Evolutionary conservation across 37 sponge, comb jelly and placozoan species (phyloP).

Genomic region (Hormiphora californensis): DNA sequence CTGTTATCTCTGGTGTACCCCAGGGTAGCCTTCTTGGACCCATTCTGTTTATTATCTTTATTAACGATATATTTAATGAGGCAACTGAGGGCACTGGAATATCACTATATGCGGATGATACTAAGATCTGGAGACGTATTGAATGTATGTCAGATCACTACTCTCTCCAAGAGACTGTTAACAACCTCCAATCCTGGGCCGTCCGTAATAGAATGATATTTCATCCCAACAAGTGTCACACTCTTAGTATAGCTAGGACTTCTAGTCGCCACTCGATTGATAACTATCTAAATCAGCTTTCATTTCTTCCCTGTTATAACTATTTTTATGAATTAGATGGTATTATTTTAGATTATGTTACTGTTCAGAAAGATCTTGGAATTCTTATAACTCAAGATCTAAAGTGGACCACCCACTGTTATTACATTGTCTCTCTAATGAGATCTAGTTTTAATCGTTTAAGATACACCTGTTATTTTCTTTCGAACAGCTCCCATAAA

Average conservation of each 20-base stretch:
- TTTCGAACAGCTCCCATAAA: background rate
- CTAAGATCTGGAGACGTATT: background rate
- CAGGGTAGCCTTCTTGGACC: conserved; percentile 53
- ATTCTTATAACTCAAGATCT: background rate
- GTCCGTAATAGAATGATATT: background rate
- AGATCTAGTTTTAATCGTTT: background rate
- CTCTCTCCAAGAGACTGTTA: background rate
- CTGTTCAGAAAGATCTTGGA: background rate
- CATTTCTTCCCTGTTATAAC: background rate
- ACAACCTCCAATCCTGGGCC: background rate
- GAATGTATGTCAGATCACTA: background rate
- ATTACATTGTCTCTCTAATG: background rate
- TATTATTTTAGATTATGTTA: background rate
- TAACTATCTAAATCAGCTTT: too few species aligned
- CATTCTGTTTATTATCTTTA: conserved; percentile 46
- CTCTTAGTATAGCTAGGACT: too few species aligned
- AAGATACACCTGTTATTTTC: background rate
- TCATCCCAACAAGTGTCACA: background rate
- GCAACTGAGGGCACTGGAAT: background rate
- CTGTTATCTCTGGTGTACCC: conserved; percentile 41
- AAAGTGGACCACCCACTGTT: background rate
- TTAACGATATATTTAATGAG: background rate
- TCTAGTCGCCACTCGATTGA: too few species aligned
- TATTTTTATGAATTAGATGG: background rate
- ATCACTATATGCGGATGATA: conserved; percentile 48